phyloP scores from a whole-genome alignment of 2,797 vertebrate species.

The Phrynocephalus guinanensis region DNA sequence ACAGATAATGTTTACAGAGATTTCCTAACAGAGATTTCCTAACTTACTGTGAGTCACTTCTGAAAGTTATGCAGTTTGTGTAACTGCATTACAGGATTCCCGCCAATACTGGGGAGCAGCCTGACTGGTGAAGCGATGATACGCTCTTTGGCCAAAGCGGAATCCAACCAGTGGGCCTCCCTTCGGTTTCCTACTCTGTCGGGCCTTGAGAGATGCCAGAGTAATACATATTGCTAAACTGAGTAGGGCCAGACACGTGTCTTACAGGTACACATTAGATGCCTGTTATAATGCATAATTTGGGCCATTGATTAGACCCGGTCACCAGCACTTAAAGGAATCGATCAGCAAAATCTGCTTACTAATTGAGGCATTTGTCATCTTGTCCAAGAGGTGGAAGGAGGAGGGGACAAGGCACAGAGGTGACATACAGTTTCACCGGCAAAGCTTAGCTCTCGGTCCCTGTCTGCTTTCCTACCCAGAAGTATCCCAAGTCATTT shows the following conservation, averaged over 20 bases:
- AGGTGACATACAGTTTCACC: neutral
- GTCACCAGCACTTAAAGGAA: conserved; percentile 19
- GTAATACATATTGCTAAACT: conserved; percentile 26
- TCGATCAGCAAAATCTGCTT: conserved; percentile 45
- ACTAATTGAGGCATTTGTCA: conserved; percentile 49
- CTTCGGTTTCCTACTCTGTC: neutral
- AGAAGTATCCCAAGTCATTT: neutral
- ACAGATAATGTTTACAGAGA: no score
- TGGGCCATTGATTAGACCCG: conserved; percentile 35
- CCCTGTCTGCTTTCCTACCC: neutral
- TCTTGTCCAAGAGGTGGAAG: conserved; percentile 9
- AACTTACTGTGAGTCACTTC: no score
- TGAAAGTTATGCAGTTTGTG: no score
- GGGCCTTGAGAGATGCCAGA: neutral
- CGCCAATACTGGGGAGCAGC: no score
- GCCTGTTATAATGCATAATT: conserved; percentile 41
- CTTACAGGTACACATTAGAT: conserved; percentile 8
- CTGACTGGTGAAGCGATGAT: neutral
- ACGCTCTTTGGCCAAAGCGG: neutral
- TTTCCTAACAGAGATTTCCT: no score
- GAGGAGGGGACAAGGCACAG: neutral
- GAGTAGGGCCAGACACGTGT: conserved; percentile 16
- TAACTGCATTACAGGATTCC: no score
- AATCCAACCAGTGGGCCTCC: neutral
- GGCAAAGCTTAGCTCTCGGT: neutral